Conservation (phyloP, 2,888 invertebrate genomes). For the Platycheirus albimanus region DNA sequence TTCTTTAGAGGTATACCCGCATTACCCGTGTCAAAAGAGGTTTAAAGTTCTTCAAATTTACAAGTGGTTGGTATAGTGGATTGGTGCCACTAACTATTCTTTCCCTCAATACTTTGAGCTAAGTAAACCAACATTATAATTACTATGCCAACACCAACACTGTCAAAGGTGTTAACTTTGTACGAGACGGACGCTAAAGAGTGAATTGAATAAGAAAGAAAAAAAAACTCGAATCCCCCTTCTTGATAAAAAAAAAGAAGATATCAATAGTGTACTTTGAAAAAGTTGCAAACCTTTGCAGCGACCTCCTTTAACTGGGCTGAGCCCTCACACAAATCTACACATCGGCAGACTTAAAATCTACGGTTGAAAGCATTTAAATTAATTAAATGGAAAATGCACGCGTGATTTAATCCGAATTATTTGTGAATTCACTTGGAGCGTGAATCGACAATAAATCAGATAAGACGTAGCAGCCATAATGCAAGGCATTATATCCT, state of each 20-base stretch:
- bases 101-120: background rate
- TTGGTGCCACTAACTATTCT: background rate
- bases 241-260: too few relatives aligned
- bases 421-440: constrained; percentile 18
- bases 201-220: too few relatives aligned
- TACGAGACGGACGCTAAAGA: too few relatives aligned
- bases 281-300: too few relatives aligned
- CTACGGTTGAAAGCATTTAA: too few relatives aligned
- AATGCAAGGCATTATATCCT: background rate
- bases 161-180: constrained; percentile 19
- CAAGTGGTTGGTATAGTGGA: background rate
- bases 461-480: background rate
- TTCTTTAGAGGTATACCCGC: background rate
- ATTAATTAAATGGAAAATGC: too few relatives aligned
- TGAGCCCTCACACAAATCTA: too few relatives aligned
- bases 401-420: background rate
- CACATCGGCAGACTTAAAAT: too few relatives aligned
- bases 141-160: constrained; percentile 42
- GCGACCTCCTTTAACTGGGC: too few relatives aligned
- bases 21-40: background rate
- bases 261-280: too few relatives aligned
- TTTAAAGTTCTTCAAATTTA: constrained; percentile 2
- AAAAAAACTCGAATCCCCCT: too few relatives aligned
- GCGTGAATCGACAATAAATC: constrained; percentile 25
- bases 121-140: constrained; percentile 39